Percentiles rank a stretch among this genome's conserved stretches.
Conservation (phyloP, 2,888 invertebrate species). For the Epirrhoe alternata region DNA sequence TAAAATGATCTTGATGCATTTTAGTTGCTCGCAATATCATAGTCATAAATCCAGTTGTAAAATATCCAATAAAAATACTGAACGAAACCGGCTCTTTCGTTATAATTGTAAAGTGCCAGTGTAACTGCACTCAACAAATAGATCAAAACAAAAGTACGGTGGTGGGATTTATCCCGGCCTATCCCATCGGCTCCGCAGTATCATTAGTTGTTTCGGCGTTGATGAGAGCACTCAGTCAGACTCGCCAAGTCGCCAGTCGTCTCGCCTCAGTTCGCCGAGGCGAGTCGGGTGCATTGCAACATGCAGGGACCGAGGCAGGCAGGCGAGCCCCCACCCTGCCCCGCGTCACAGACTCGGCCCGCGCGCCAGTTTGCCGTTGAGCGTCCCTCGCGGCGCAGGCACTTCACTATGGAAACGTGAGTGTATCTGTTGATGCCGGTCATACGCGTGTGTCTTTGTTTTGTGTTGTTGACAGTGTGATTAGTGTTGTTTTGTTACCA, state of each 20-base stretch:
- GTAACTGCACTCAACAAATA: conserved; percentile 19
- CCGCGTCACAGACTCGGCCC: conserved; percentile 59
- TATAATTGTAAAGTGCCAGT: conserved; percentile 13
- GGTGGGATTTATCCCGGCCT: conserved; percentile 18
- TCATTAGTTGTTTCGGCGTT: conserved; percentile 48
- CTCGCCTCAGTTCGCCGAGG: conserved; percentile 60
- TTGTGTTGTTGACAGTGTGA: conserved; percentile 67
- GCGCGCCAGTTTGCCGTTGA: conserved; percentile 78
- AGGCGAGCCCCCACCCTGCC: conserved; percentile 77
- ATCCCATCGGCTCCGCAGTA: conserved; percentile 18
- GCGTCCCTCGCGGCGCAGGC: conserved; percentile 81
- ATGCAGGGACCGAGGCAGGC: conserved; percentile 73
- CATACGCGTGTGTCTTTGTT: conserved; percentile 72
- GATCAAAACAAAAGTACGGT: conserved; percentile 19
- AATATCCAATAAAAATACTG: not conserved
- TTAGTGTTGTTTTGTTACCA: conserved; percentile 65
- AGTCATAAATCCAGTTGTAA: not conserved
- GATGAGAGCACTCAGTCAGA: conserved; percentile 45
- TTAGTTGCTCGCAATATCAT: not conserved
- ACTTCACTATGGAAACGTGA: conserved; percentile 62
- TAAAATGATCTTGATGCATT: not conserved
- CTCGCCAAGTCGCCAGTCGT: conserved; percentile 50
- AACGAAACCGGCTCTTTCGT: conserved; percentile 10
- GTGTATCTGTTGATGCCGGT: conserved; percentile 61
- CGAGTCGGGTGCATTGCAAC: conserved; percentile 76